phyloP scores from a whole-genome alignment of 2,797 vertebrate genomes.

The Diplodus puntazzo region DNA sequence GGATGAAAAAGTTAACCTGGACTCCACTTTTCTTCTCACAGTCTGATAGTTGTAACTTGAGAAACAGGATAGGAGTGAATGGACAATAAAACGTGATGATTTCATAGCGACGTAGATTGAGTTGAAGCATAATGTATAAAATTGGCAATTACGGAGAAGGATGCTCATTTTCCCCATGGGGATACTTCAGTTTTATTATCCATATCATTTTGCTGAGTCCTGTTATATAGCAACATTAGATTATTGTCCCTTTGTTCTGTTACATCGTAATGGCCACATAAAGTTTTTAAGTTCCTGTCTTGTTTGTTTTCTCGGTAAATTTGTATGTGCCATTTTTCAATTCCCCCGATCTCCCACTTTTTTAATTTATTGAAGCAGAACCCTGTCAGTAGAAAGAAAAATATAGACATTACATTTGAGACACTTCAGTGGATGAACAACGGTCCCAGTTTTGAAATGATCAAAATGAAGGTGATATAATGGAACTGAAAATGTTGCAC shows the following conservation, averaged over 20 bases:
- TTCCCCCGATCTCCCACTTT: too few species aligned
- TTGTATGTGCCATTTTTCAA: not conserved
- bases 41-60: not conserved
- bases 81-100: constrained; percentile 47
- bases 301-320: not conserved
- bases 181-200: constrained; percentile 50
- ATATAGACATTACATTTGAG: not conserved
- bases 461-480: constrained; percentile 8
- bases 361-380: not conserved
- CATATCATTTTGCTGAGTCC: constrained; percentile 14
- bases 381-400: not conserved
- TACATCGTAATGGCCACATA: not conserved
- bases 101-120: not conserved
- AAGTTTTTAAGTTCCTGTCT: not conserved
- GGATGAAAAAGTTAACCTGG: not conserved
- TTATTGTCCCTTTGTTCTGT: not conserved
- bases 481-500: not conserved
- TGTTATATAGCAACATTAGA: not conserved
- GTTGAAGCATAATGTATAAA: constrained; percentile 29
- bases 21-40: not conserved
- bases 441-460: not conserved
- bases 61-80: constrained; percentile 4
- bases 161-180: constrained; percentile 14
- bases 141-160: constrained; percentile 40
- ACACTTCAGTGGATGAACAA: not conserved